Base-by-base conservation (phyloP, 2,797 vertebrate genomes). In the Crocidura indochinensis region DNA sequence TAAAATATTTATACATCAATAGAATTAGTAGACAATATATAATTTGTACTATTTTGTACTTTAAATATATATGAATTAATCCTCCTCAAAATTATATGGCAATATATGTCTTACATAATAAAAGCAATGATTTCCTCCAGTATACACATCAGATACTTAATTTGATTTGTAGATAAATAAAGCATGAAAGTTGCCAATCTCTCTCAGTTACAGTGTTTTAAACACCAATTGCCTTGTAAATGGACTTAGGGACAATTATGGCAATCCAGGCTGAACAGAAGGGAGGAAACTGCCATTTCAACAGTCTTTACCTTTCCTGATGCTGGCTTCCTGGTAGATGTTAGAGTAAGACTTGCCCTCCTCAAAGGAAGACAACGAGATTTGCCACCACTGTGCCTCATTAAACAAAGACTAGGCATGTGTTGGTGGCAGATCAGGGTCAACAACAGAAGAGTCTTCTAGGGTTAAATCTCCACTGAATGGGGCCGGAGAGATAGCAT, bases 121-220 rank as follows among this genome's bases (percentile, higher is more conserved):
- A 86, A 91, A 73, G 31, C 56, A 81, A 82, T 71, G 29, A 81
- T 64, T 82, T 20, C 64, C 19, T 64, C n/a, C 44, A 73, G 69
- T 47, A 68, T n/a, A 82, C 20, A 64, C 5, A 75, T 67, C n/a
- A 67, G 49, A 86, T 44, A 49, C 8, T 78, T 88, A 88, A 91
- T 86, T 87, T 91, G 83, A 87, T 74, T 80, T 84, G 62, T 88
- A 80, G 78, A 77, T 80, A 68, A 90, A 90, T 77, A 79, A 84
- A 93, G 68, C 44, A 87, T 38, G 11, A n/a, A 82, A 31, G 11
- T 79, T 95, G 65, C 44, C 69, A 83, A 10, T 78, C 7, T 91
- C 62, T 79, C 9, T 6, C 26, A 8, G 49, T 84, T 72, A 92
- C 10, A 87, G 49, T 51, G 51, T 92, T 94, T 89, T 87, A 91